Base-by-base conservation (phyloP, 2,888 invertebrate species). In the Exocentrus adspersus region DNA sequence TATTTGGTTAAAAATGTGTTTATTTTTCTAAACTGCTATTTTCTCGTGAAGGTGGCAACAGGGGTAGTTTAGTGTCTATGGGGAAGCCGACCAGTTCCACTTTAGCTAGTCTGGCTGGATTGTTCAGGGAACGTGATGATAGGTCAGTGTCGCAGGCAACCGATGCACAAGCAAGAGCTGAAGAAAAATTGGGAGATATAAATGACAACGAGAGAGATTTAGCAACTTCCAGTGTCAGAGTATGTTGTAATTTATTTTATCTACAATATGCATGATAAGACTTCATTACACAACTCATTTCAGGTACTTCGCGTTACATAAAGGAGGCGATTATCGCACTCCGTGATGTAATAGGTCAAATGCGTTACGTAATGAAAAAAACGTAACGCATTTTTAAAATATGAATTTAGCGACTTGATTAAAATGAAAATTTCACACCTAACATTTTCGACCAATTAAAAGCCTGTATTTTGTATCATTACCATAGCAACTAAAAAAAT, bases 61-160 rank as follows among this genome's bases (percentile, higher is more conserved):
- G 94, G 20, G 93, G 93, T 43, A 94, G 94, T 70, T 82, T 94
- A 56, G 92, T 92, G 1, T 92, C 93, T 0, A 91, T 92, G 37
- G 93, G 94, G 58, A 97, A 97, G 80, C 96, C 96, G 0, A 91
- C 94, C 0, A 92, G 93, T 43, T 92, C 94, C 0, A 94, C 94
- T 0, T 83, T 96, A 12, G 93, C 92, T 0, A 93, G 92, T 56
- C 84, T 97, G 51, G 92, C 93, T 0, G 95, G 94, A n/a, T 84
- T 95, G 20, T 86, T 92, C 20, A 89, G 88, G 64, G 83, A 83
- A 62, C 75, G 79, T 45, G 83, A 82, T 65, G 83, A 82, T 62
- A 73, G 80, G 17, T 73, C 76, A n/a, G 75, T 79, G 6, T 79
- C 80, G 16, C 80, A 80, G 70, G 71, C 73, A 7, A 79, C 80